Conservation (phyloP, 2,113 vertebrate species). For the Enhydra lutris region DNA sequence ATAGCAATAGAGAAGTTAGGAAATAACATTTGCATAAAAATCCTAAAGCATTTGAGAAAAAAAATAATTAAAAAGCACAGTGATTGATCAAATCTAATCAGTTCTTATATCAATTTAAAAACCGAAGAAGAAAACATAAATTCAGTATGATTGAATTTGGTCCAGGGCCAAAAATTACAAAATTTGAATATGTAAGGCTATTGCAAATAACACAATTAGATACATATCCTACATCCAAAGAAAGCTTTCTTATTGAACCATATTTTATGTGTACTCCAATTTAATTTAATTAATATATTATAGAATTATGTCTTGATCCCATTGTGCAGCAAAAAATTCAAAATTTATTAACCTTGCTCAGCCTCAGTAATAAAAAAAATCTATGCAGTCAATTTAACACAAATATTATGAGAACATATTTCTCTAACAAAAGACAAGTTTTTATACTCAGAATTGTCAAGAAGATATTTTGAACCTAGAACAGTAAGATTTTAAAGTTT, state of each 20-base stretch:
- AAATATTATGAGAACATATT: conserved; percentile 42
- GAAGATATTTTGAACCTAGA: not conserved
- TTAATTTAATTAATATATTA: conserved; percentile 67
- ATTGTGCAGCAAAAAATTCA: not conserved
- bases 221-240: conserved; percentile 56
- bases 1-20: not conserved
- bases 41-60: not conserved
- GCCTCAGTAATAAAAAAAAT: conserved; percentile 48
- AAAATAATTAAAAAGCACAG: not conserved
- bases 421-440: not conserved
- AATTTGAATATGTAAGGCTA: conserved; percentile 57
- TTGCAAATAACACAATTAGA: conserved; percentile 60
- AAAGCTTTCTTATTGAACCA: conserved; percentile 48
- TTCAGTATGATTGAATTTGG: conserved; percentile 61
- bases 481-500: conserved; percentile 16
- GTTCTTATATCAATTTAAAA: not conserved
- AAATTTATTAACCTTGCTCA: conserved; percentile 65
- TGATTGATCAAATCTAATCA: not conserved
- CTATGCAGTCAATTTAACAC: conserved; percentile 49
- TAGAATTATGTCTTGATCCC: conserved; percentile 53
- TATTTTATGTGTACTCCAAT: conserved; percentile 1
- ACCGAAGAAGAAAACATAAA: not conserved
- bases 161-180: conserved; percentile 44
- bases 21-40: not conserved
- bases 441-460: not conserved